Conservation (phyloP, 2,113 vertebrate genomes). For the Spilogale gracilis region DNA sequence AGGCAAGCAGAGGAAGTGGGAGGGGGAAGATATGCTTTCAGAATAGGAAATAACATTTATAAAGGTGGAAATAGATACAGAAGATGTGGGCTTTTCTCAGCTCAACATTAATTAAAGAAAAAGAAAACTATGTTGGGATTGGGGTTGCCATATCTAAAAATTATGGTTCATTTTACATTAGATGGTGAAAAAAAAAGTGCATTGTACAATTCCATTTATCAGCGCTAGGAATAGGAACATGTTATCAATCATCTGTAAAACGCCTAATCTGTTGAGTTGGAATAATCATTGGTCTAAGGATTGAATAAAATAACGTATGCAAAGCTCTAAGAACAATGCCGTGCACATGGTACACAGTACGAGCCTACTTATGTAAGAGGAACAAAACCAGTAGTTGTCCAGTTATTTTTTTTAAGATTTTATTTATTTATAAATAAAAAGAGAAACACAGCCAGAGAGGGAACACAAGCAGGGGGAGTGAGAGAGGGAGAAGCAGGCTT, state of each 20-base stretch:
- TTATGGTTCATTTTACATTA: neutral
- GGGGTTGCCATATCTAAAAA: neutral
- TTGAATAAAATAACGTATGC: neutral
- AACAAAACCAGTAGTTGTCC: neutral
- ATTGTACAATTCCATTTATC: neutral
- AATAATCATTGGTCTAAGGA: neutral
- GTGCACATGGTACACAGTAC: neutral
- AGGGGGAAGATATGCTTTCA: neutral
- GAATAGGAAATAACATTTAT: neutral
- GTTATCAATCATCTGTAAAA: neutral
- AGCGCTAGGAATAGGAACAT: neutral
- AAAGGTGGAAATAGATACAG: neutral
- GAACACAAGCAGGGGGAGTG: too few species aligned
- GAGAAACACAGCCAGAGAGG: too few species aligned
- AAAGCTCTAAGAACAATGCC: neutral
- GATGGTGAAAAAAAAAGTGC: neutral
- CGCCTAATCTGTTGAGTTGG: neutral
- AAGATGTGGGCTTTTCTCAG: neutral
- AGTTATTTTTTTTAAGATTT: neutral
- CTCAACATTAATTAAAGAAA: neutral
- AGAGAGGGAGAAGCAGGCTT: too few species aligned
- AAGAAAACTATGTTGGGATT: neutral
- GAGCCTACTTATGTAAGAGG: neutral
- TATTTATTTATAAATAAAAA: neutral
- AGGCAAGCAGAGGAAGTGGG: neutral